phyloP scores from a whole-genome alignment of 2,113 vertebrate species.

The Zingel zingel region DNA sequence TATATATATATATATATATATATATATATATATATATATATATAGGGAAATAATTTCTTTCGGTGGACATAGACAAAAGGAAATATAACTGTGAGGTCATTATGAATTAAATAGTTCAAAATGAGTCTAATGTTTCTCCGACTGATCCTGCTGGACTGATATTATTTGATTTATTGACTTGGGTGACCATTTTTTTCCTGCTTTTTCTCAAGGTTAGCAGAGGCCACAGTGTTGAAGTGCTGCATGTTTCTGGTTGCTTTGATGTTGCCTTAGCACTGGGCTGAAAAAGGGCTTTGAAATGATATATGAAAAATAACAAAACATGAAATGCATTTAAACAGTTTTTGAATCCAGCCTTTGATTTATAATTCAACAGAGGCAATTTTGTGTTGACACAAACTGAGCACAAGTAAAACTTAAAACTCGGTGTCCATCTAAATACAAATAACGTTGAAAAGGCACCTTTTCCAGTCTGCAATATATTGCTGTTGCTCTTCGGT shows the following conservation, averaged over 20 bases:
- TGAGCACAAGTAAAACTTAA: neutral
- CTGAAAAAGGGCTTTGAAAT: conserved; percentile 7
- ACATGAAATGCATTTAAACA: conserved; percentile 7
- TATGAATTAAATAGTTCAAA: conserved; percentile 82
- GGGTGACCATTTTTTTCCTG: neutral
- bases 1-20: too few relatives aligned
- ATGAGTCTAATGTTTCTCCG: conserved; percentile 65
- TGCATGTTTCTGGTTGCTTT: conserved; percentile 19
- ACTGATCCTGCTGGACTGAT: conserved; percentile 67
- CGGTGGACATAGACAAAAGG: conserved; percentile 64
- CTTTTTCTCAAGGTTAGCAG: conserved; percentile 57
- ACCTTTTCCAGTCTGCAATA: neutral
- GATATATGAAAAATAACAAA: neutral
- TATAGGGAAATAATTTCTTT: conserved; percentile 70
- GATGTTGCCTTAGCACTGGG: neutral
- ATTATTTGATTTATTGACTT: conserved; percentile 79
- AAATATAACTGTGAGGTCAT: conserved; percentile 75
- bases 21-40: too few relatives aligned
- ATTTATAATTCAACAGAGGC: conserved; percentile 51
- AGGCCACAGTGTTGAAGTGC: conserved; percentile 63
- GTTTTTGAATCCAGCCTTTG: conserved; percentile 43
- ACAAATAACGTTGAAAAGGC: neutral
- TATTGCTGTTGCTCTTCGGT: neutral
- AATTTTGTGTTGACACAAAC: neutral
- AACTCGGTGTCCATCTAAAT: conserved; percentile 1